These are phyloP conservation scores for Trididemnum miniatum DNA, from an alignment of 23 tunicate genomes.

Conservation along the genomic window DNA sequence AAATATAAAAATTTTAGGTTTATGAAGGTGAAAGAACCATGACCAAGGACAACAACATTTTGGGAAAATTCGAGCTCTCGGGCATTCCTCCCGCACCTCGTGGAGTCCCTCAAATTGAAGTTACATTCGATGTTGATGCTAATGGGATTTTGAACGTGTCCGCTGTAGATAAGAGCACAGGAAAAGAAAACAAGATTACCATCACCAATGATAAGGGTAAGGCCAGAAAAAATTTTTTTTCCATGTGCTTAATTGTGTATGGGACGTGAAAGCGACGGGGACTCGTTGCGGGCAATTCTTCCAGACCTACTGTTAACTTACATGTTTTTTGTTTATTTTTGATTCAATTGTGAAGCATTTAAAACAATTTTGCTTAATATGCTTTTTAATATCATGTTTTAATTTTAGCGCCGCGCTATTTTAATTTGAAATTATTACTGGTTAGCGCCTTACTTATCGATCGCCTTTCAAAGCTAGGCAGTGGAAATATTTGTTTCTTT, in stretches of 20 bases:
- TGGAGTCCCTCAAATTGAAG: conserved; percentile 98
- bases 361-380: neutral
- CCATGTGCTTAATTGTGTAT: no score
- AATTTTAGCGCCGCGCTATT: no score
- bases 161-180: conserved; percentile 94
- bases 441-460: no score
- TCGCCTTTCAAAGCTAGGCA: no score
- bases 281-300: no score
- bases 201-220: conserved; percentile 98
- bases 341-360: neutral
- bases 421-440: no score
- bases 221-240: neutral
- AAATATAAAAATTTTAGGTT: no score
- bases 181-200: conserved; percentile 98
- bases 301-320: no score
- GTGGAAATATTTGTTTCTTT: no score
- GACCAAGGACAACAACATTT: conserved; percentile 99
- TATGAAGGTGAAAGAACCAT: conserved; percentile 97
- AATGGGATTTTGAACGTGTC: conserved; percentile 98
- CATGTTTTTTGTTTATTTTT: no score
- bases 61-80: conserved; percentile 94
- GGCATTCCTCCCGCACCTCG: conserved; percentile 99
- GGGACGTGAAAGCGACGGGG: no score
- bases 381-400: neutral
- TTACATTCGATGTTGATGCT: conserved; percentile 92